A percentile compares a stretch with the other conserved stretches of the same genome.
phyloP scores from a whole-genome alignment of 2,888 invertebrate species.

The Drosophila mulleri region DNA sequence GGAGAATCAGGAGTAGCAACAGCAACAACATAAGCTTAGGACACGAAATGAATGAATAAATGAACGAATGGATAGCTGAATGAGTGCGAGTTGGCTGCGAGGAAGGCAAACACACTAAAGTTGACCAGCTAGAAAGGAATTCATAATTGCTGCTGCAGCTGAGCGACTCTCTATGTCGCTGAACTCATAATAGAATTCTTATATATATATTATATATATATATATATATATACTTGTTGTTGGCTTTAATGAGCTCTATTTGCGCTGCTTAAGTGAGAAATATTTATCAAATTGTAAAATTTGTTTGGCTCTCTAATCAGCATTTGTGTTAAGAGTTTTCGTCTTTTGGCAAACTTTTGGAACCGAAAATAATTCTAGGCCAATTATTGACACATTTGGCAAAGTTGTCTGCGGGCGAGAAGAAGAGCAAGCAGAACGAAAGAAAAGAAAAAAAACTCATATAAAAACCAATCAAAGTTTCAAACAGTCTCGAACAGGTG shows the following conservation, averaged over 20 bases:
- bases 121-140: slow-evolving; percentile 59
- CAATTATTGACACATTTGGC: slow-evolving; percentile 75
- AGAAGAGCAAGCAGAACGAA: not conserved
- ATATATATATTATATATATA: not conserved
- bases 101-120: slow-evolving; percentile 24
- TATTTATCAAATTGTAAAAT: slow-evolving; percentile 11
- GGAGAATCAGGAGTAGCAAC: slow-evolving; percentile 3
- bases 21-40: slow-evolving; percentile 41
- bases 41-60: slow-evolving; percentile 62
- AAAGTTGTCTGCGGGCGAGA: slow-evolving; percentile 21
- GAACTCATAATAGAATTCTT: not conserved
- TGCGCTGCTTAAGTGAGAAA: not conserved
- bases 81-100: slow-evolving; percentile 40
- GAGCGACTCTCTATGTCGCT: slow-evolving; percentile 9
- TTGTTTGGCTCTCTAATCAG: slow-evolving; percentile 6
- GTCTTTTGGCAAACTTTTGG: slow-evolving; percentile 33
- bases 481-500: slow-evolving; percentile 72
- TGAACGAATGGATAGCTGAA: slow-evolving; percentile 68
- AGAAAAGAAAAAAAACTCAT: slow-evolving; percentile 26
- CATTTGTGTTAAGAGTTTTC: slow-evolving; percentile 29
- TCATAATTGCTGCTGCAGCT: slow-evolving; percentile 54
- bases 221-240: not conserved
- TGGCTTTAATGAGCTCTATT: not conserved
- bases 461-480: slow-evolving; percentile 79
- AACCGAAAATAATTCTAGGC: slow-evolving; percentile 33